A percentile compares a stretch with the other conserved stretches of the same genome.
These are phyloP conservation scores for Pyrgus malvae DNA, from an alignment of 2,888 invertebrate species.

Conservation along the genomic window DNA sequence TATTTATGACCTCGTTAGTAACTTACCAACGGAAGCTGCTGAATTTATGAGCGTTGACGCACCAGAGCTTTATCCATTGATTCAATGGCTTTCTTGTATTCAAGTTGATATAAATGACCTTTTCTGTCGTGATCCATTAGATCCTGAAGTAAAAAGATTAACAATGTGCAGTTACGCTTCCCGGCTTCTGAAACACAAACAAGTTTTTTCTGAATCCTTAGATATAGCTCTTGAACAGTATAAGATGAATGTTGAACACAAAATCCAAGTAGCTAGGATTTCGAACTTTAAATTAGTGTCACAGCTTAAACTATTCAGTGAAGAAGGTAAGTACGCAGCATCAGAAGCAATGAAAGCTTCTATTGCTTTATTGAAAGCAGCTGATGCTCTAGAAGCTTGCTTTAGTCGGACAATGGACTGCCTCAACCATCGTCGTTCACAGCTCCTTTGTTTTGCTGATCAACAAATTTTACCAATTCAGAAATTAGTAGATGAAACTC, in stretches of 20 bases:
- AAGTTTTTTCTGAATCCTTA: conserved; percentile 56
- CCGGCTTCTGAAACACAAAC: conserved; percentile 53
- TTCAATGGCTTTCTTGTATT: conserved; percentile 48
- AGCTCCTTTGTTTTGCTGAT: conserved; percentile 52
- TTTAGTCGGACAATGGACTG: conserved; percentile 43
- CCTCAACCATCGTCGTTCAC: conserved; percentile 47
- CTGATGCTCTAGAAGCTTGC: conserved; percentile 58
- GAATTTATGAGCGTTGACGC: conserved; percentile 48
- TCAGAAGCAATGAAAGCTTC: conserved; percentile 52
- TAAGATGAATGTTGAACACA: conserved; percentile 46
- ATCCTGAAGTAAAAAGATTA: conserved; percentile 50
- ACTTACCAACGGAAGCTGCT: conserved; percentile 47
- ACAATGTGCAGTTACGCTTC: conserved; percentile 61
- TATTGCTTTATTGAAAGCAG: conserved; percentile 45
- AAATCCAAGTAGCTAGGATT: conserved; percentile 61
- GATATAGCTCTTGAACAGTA: conserved; percentile 42
- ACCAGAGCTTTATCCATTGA: conserved; percentile 55
- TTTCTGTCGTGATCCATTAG: conserved; percentile 38
- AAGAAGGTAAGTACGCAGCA: conserved; percentile 58
- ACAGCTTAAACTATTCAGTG: conserved; percentile 51
- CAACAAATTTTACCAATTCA: conserved; percentile 46
- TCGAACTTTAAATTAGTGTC: conserved; percentile 59
- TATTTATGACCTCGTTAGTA: conserved; percentile 47
- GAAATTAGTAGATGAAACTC: conserved; percentile 45
- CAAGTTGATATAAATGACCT: conserved; percentile 46